These are phyloP conservation scores for Drosophila carrolli DNA, from an alignment of 1,140 invertebrate genomes.

Conservation along the genomic window DNA sequence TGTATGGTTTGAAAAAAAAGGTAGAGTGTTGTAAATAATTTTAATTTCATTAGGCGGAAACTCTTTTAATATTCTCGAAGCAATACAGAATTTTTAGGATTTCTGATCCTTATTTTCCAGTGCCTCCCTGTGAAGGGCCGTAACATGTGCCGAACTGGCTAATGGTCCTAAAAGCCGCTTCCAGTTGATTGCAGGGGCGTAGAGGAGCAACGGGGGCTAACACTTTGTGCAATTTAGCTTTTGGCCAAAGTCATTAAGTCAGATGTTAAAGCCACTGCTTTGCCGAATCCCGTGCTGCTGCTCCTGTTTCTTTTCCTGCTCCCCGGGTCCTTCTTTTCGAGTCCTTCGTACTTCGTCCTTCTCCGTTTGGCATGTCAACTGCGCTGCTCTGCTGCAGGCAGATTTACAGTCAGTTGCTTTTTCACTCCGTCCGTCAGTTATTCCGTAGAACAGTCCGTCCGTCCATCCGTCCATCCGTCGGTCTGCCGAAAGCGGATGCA, in stretches of 20 bases:
- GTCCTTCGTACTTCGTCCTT: conserved; percentile 3
- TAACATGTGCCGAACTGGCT: conserved; percentile 38
- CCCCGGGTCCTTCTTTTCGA: conserved; percentile 17
- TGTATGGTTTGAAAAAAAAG: too few relatives aligned
- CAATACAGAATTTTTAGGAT: too few relatives aligned
- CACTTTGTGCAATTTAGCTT: conserved; percentile 77
- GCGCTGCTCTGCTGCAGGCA: conserved; percentile 59
- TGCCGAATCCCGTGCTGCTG: conserved; percentile 3
- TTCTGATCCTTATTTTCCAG: neutral
- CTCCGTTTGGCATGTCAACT: conserved; percentile 60
- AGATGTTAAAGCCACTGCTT: conserved; percentile 64
- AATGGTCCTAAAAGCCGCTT: conserved; percentile 60
- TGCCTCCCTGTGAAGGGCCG: conserved; percentile 1
- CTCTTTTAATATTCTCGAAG: too few relatives aligned
- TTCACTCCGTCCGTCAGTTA: conserved; percentile 20
- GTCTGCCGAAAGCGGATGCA: conserved; percentile 70
- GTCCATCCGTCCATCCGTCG: conserved; percentile 7
- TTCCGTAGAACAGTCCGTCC: conserved; percentile 6
- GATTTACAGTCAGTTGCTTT: conserved; percentile 63
- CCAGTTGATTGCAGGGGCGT: conserved; percentile 52
- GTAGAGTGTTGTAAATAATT: neutral
- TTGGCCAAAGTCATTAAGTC: conserved; percentile 74
- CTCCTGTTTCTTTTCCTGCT: conserved; percentile 13
- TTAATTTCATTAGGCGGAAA: neutral
- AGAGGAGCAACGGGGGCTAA: neutral